Evolutionary conservation across 2,888 invertebrate species (phyloP).

Genomic region (Eledona agricola): DNA sequence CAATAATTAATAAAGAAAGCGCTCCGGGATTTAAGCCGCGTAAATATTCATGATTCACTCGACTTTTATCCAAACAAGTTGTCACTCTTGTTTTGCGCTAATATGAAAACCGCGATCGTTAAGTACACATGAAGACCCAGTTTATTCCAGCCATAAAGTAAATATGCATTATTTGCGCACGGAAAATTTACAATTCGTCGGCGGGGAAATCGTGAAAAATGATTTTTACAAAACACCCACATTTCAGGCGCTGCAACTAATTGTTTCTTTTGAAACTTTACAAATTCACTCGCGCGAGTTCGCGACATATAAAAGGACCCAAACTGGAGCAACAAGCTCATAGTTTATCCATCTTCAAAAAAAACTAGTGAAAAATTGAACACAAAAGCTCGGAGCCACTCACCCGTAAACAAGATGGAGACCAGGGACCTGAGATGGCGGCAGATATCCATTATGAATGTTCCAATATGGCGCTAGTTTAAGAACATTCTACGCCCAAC

Average conservation of each 20-base stretch:
- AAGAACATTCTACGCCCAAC: constrained; percentile 13
- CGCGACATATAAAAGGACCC: constrained; percentile 12
- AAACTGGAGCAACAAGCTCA: constrained; percentile 36
- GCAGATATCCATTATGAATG: constrained; percentile 40
- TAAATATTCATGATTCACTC: constrained; percentile 28
- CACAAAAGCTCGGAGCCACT: constrained; percentile 30
- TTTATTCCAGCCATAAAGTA: constrained; percentile 12
- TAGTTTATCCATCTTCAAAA: constrained; percentile 34
- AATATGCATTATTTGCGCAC: constrained; percentile 4
- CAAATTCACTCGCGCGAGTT: too few species aligned
- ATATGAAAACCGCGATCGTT: constrained; percentile 16
- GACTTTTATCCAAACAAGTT: constrained; percentile 12
- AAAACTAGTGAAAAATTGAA: constrained; percentile 27
- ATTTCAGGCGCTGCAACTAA: constrained; percentile 11
- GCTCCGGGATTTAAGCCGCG: constrained; percentile 6
- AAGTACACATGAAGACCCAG: constrained; percentile 16
- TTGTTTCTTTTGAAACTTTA: constrained; percentile 6
- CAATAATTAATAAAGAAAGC: constrained; percentile 29
- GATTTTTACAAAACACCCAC: constrained; percentile 8
- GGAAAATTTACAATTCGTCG: background rate
- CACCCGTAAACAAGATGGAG: constrained; percentile 43
- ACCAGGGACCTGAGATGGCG: constrained; percentile 37
- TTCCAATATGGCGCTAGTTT: constrained; percentile 16
- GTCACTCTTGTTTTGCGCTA: constrained; percentile 24
- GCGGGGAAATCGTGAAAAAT: constrained; percentile 4